Conservation (phyloP, 53 echinoderm and acorn worm species). For the Zoroaster sp. region DNA sequence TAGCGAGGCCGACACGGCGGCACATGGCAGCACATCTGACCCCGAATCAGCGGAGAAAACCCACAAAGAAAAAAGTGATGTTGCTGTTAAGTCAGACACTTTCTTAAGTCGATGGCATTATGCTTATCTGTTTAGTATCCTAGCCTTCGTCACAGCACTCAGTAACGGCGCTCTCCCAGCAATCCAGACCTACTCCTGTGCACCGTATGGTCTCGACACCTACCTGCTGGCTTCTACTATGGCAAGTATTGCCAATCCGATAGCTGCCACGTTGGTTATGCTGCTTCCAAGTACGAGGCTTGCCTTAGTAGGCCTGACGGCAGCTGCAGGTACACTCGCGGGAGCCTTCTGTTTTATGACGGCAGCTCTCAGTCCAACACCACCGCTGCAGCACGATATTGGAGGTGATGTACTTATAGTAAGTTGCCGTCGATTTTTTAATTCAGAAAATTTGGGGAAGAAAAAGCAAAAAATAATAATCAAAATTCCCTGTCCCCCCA, state of each 20-base stretch:
- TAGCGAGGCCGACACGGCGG: not conserved
- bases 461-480: no score
- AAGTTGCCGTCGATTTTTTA: constrained; percentile 28
- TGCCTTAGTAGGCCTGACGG: constrained; percentile 48
- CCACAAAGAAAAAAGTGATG: not conserved
- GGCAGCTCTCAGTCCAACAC: constrained; percentile 80
- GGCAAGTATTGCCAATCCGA: constrained; percentile 79
- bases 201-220: constrained; percentile 79
- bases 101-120: constrained; percentile 16
- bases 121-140: constrained; percentile 63
- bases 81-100: not conserved
- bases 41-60: not conserved
- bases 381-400: constrained; percentile 74
- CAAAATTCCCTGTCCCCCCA: no score
- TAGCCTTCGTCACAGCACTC: constrained; percentile 76
- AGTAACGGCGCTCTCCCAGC: constrained; percentile 85
- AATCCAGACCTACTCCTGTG: constrained; percentile 86
- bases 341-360: constrained; percentile 78
- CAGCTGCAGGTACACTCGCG: constrained; percentile 35
- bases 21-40: not conserved
- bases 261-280: constrained; percentile 80
- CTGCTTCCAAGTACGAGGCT: constrained; percentile 65
- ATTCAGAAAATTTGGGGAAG: no score
- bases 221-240: constrained; percentile 89
- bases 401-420: constrained; percentile 77